These are phyloP conservation scores for Oreochromis niloticus DNA, from an alignment of 2,113 vertebrate genomes.

Conservation along the genomic window DNA sequence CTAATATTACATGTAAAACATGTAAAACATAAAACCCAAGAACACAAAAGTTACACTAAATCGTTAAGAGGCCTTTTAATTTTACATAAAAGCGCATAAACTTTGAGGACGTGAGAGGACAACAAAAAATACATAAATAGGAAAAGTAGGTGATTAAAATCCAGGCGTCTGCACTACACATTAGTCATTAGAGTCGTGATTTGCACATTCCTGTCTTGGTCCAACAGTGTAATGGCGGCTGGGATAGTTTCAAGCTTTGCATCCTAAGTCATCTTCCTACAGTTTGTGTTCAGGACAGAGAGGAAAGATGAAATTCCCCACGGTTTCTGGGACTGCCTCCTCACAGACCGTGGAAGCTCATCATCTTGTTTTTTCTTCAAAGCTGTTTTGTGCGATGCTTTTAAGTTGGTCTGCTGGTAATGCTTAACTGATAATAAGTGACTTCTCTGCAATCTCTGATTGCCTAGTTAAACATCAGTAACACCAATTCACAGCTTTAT, in stretches of 20 bases:
- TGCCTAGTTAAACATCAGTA: background rate
- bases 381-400: background rate
- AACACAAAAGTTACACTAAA: background rate
- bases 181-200: background rate
- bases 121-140: background rate
- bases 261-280: background rate
- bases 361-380: fast-evolving
- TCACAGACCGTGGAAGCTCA: background rate
- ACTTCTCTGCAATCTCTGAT: background rate
- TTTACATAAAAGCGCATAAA: background rate
- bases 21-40: background rate
- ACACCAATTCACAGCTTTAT: background rate
- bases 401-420: background rate
- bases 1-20: background rate
- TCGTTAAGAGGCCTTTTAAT: background rate
- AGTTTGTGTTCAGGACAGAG: background rate
- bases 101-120: background rate
- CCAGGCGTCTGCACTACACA: background rate
- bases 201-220: background rate
- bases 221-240: background rate
- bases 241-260: background rate
- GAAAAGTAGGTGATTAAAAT: background rate
- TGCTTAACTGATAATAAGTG: background rate
- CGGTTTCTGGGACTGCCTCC: background rate
- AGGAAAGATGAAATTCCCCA: background rate